Base-by-base conservation (phyloP, 2,888 invertebrate genomes). In the Choreutis nemorana region DNA sequence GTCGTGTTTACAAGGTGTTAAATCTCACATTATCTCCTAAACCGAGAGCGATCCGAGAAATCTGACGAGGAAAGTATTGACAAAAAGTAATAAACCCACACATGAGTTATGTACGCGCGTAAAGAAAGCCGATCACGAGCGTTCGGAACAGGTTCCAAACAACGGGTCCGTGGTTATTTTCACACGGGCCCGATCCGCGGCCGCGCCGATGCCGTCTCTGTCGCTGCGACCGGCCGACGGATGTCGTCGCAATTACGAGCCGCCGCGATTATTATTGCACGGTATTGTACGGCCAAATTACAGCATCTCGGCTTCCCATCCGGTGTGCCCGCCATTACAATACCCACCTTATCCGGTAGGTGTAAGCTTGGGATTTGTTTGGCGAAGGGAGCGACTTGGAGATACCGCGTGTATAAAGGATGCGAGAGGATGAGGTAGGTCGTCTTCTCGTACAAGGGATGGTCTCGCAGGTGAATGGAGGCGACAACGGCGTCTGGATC, bases 251-350 rank as follows among this genome's bases (percentile, higher is more conserved):
- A 72, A 73, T 77, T 73, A 75, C 68, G 53, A 50, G 43, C 53
- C 55, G 52, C 59, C 61, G 63, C 70, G 68, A 68, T 73, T 73
- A 73, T 73, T 73, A 70, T 66, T 66, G 63, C 62, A 62, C 56
- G 55, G 64, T 60, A 75, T 73, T 73, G 73, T 75, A 61, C 64
- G 57, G 54, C 66, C 66, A 65, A 73, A 75, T 68, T 70, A 66
- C 68, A 61, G 60, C 72, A 61, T 71, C 72, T 73, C 72, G 55
- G 56, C 68, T 72, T 70, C 66, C 70, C 75, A 72, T 75, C 75
- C 77, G 71, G 72, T 56, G 47, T 51, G 45, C 42, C 32, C 25
- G 11, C 18, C 25, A 28, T 14, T 29, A 31, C 22, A 44, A 34
- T 37, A 36, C 43, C 35, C 31, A 39, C 47, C 54, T 51, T 58